Percentiles rank a stretch among this genome's conserved stretches.
These are phyloP conservation scores for Gracilinanus agilis DNA, from an alignment of 2,113 vertebrate genomes.

Conservation along the genomic window DNA sequence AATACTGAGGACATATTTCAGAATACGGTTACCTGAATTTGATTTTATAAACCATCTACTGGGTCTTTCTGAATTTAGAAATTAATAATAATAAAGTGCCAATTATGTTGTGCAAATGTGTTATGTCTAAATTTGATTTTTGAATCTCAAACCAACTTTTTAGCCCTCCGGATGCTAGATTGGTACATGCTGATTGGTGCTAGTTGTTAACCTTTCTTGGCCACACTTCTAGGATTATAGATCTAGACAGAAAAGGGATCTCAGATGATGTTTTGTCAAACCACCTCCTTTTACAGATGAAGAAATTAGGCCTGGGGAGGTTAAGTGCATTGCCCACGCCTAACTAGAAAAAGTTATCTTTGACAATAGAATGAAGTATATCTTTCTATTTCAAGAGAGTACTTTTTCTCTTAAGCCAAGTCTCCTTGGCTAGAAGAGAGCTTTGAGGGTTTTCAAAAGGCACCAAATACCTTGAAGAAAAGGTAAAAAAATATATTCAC, in stretches of 20 bases:
- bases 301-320: background rate
- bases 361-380: background rate
- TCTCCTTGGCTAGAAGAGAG: background rate
- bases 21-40: constrained; percentile 48
- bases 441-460: background rate
- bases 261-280: background rate
- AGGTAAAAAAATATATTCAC: too few relatives aligned
- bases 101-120: constrained; percentile 6
- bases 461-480: background rate
- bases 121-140: background rate
- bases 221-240: background rate
- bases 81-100: background rate
- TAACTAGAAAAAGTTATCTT: background rate
- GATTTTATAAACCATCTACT: constrained; percentile 52
- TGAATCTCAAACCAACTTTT: constrained; percentile 37
- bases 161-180: background rate
- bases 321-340: background rate
- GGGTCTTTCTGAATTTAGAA: constrained; percentile 33
- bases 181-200: background rate
- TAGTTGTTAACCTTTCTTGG: constrained; percentile 9
- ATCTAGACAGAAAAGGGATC: background rate
- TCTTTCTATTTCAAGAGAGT: background rate
- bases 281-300: background rate
- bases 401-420: background rate
- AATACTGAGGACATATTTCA: constrained; percentile 25